Base-by-base conservation (phyloP, 2,113 vertebrate genomes). In the Odontophorus gujanensis region DNA sequence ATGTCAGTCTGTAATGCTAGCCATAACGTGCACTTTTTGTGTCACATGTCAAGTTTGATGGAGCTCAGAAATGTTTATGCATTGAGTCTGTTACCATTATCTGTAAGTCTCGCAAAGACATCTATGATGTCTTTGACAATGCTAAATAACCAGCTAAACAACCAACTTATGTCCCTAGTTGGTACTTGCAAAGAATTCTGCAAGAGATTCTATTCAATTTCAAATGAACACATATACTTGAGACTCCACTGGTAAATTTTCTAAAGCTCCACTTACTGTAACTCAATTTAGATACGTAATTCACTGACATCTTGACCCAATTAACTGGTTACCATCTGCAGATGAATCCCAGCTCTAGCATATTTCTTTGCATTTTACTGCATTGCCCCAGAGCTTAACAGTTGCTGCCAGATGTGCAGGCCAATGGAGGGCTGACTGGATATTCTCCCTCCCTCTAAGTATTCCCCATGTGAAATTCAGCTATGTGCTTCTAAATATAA, bases 111-210 rank as follows among this genome's bases (percentile, higher is more conserved):
- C 9, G 26, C 25, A 67, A 75, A 32, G n/a, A 47, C 9, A 80
- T 42, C 10, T 40, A 40, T 40, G 4, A 40, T 40, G 40, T 40
- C 40, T 40, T 40, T 40, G 40, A 40, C 40, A 13, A 40, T 40
- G 40, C 40, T 40, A 40, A 40, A 40, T 40, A 40, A 40, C 12
- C 40, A 40, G 40, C 45, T 59, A 81, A 42, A 47, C 24, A 90
- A 59, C 6, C 1, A 58, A 7, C 1, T 51, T 53, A 22, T 45
- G 40, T 0, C 9, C 11, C 28, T n/a, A 3, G 2, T 1, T 50
- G 9, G 19, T 65, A 38, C 48, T 36, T 77, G 21, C 4, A 74
- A 90, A 85, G 30, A 90, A 48, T 34, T 89, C 65, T n/a, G 13
- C 26, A n/a, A 12, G 80, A 4, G 3, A 55, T 42, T 91, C 40